These are phyloP conservation scores for Balaeniceps rex DNA, from an alignment of 2,113 vertebrate genomes.

Conservation along the genomic window DNA sequence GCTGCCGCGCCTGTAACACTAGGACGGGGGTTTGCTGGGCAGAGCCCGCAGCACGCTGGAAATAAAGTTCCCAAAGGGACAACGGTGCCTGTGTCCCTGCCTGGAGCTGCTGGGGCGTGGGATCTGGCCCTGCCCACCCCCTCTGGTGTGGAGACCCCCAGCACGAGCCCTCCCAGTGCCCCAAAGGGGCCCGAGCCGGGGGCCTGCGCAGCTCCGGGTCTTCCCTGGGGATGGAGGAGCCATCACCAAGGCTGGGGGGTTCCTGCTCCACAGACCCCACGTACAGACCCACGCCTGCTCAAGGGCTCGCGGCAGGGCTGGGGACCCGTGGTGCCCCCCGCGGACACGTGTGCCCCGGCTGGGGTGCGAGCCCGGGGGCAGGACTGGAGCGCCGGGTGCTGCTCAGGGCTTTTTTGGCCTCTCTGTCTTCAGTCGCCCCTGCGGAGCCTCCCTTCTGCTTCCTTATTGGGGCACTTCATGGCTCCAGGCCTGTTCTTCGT, in stretches of 20 bases:
- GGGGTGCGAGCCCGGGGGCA: neutral
- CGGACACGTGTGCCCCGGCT: accelerated
- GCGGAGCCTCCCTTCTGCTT: neutral
- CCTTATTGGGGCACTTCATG: neutral
- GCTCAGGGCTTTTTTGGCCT: neutral
- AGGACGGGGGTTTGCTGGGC: neutral
- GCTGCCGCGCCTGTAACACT: neutral
- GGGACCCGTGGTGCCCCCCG: neutral
- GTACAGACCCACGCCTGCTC: neutral
- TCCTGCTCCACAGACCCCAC: neutral
- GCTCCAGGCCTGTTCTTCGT: neutral
- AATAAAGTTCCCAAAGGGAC: neutral
- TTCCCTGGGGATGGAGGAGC: neutral
- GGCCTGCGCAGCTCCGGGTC: neutral
- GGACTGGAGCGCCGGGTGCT: neutral
- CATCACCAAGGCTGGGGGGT: neutral
- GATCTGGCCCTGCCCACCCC: neutral
- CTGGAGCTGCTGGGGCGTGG: neutral
- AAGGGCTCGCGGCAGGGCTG: neutral
- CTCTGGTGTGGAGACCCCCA: neutral
- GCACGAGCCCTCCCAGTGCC: too few species aligned
- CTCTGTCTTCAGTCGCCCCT: neutral
- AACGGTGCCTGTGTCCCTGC: neutral
- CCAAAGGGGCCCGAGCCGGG: neutral
- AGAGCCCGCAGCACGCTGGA: neutral